A percentile compares a stretch with the other conserved stretches of the same genome.
Evolutionary conservation across 2,888 invertebrate genomes (phyloP).

Genomic region (Myopa testacea): DNA sequence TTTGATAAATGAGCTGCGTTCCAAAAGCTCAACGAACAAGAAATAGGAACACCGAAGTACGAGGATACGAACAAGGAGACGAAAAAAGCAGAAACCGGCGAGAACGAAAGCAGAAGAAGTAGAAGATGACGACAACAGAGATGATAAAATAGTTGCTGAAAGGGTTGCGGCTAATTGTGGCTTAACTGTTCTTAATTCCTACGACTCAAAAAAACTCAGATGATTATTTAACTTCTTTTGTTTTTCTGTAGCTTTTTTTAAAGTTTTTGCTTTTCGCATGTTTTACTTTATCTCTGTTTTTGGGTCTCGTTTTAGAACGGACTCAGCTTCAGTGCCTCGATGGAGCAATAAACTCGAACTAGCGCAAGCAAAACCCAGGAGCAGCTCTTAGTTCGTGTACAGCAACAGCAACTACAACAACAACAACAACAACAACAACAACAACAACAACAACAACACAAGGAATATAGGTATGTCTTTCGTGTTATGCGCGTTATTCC

Average conservation of each 20-base stretch:
- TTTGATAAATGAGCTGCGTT: no score
- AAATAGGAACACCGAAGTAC: no score
- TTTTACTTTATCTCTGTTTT: background rate
- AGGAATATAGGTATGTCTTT: background rate
- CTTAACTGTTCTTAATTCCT: constrained; percentile 15
- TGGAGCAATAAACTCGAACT: background rate
- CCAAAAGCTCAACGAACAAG: no score
- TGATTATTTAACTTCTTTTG: background rate
- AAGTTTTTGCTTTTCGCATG: background rate
- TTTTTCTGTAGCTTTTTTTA: background rate
- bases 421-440: background rate
- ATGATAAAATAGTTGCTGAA: background rate
- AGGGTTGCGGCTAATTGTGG: constrained; percentile 9
- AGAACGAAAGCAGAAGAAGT: background rate
- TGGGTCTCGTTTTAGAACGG: background rate
- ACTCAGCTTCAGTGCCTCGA: background rate
- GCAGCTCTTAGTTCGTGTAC: background rate
- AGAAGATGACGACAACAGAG: background rate
- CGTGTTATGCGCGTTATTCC: background rate
- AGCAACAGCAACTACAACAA: background rate
- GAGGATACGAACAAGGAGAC: no score
- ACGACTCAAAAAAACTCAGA: background rate
- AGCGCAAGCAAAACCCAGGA: background rate
- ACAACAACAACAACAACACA: no score
- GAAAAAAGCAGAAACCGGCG: background rate